Percentiles rank a stretch among this genome's conserved stretches.
Evolutionary conservation across 35 echinoderm and acorn worm species (phyloP).

Genomic region (Apostichopus californicus): DNA sequence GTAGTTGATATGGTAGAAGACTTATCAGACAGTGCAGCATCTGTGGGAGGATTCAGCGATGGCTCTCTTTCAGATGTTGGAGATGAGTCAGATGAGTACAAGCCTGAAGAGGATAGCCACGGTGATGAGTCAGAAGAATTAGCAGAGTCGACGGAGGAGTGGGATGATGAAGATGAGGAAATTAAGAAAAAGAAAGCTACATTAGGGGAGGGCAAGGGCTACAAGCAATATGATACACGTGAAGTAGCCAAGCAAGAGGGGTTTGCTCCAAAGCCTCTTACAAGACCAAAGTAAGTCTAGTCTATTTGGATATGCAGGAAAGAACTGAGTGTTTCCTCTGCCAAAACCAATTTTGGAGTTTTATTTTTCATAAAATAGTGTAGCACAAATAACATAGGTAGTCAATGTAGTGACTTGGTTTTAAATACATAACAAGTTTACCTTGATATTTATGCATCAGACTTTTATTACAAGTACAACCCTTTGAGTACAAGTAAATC

Average conservation of each 20-base stretch:
- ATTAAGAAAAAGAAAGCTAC: not conserved
- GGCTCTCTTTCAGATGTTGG: not conserved
- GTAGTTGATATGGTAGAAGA: not conserved
- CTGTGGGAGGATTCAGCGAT: not conserved
- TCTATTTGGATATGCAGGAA: too few relatives aligned
- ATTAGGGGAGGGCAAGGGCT: not conserved
- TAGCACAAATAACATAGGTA: too few relatives aligned
- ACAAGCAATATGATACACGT: not conserved
- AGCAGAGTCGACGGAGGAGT: not conserved
- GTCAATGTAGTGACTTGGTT: too few relatives aligned
- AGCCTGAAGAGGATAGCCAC: slow-evolving; percentile 9
- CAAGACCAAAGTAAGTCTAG: not conserved
- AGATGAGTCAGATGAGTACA: slow-evolving; percentile 15
- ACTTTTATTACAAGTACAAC: too few relatives aligned
- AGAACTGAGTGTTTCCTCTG: too few relatives aligned
- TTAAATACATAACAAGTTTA: too few relatives aligned
- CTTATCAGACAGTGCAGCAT: not conserved
- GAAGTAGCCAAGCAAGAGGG: slow-evolving; percentile 16
- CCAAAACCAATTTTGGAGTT: too few relatives aligned
- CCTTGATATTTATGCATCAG: too few relatives aligned
- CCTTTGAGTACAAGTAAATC: too few relatives aligned
- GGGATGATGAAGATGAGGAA: not conserved
- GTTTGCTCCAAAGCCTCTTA: not conserved
- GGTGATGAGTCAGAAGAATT: not conserved
- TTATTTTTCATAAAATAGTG: too few relatives aligned